These are phyloP conservation scores for Selenia dentaria DNA, from an alignment of 2,888 invertebrate species.

Conservation along the genomic window DNA sequence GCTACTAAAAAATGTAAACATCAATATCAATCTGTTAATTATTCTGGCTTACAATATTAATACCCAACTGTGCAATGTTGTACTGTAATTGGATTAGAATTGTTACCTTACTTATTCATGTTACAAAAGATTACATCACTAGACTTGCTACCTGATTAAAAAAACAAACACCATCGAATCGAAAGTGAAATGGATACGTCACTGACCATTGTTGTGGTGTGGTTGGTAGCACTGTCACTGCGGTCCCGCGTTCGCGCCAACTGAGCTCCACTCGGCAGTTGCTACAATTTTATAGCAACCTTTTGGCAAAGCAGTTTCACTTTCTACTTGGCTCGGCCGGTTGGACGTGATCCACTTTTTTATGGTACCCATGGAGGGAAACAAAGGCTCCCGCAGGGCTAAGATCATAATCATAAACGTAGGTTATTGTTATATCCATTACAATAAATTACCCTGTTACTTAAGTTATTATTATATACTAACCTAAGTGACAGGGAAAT, in stretches of 20 bases:
- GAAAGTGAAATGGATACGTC: conserved; percentile 53
- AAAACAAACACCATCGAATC: conserved; percentile 58
- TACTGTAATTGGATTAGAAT: not conserved
- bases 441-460: too few species aligned
- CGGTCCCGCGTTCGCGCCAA: conserved; percentile 57
- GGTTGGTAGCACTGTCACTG: conserved; percentile 51
- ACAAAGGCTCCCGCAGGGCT: conserved; percentile 12
- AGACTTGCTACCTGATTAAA: conserved; percentile 34
- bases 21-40: too few species aligned
- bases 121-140: conserved; percentile 34
- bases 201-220: conserved; percentile 70
- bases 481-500: too few species aligned
- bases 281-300: conserved; percentile 78
- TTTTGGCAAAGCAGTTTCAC: conserved; percentile 71
- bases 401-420: conserved; percentile 12
- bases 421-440: too few species aligned
- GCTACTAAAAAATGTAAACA: too few species aligned
- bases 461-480: too few species aligned
- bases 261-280: conserved; percentile 60
- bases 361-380: conserved; percentile 44
- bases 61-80: too few species aligned
- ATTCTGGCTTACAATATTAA: too few species aligned
- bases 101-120: conserved; percentile 10
- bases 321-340: conserved; percentile 73
- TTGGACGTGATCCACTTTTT: conserved; percentile 73